A percentile compares a stretch with the other conserved stretches of the same genome.
Evolutionary conservation across 2,888 invertebrate species (phyloP).

Genomic region (Marronus borbonicus): DNA sequence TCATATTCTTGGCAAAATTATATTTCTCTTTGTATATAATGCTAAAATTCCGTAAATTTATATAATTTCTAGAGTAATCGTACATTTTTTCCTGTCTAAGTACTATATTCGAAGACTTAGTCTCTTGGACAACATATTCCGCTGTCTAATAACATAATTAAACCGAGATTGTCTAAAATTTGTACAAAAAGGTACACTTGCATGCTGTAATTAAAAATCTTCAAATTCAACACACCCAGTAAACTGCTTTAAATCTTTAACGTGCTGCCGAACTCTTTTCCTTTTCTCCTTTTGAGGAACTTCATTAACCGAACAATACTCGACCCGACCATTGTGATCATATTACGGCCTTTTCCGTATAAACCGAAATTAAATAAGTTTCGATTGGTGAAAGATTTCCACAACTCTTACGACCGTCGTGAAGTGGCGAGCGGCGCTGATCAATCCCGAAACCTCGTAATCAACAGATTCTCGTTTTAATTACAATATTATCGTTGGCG

Average conservation of each 20-base stretch:
- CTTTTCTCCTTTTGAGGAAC: background rate
- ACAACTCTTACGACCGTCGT: background rate
- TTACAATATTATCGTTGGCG: slow-evolving; percentile 39
- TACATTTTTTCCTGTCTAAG: too few relatives aligned
- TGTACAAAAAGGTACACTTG: too few relatives aligned
- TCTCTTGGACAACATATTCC: too few relatives aligned
- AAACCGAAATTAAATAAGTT: background rate
- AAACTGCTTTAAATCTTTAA: background rate
- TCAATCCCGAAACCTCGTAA: slow-evolving; percentile 12
- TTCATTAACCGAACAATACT: slow-evolving; percentile 17
- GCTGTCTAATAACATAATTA: too few relatives aligned
- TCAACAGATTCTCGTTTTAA: slow-evolving; percentile 41
- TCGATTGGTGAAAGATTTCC: background rate
- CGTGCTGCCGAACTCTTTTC: background rate
- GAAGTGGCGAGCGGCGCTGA: background rate
- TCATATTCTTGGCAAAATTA: too few relatives aligned
- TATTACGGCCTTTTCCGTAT: background rate
- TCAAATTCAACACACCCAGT: too few relatives aligned
- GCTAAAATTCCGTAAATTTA: too few relatives aligned
- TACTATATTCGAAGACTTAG: too few relatives aligned
- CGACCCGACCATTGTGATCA: slow-evolving; percentile 1
- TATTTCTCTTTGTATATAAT: too few relatives aligned
- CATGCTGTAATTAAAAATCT: too few relatives aligned
- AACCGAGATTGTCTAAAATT: too few relatives aligned
- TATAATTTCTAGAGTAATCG: too few relatives aligned